Base-by-base conservation (phyloP, 2,797 vertebrate species). In the Gambelia wislizenii region DNA sequence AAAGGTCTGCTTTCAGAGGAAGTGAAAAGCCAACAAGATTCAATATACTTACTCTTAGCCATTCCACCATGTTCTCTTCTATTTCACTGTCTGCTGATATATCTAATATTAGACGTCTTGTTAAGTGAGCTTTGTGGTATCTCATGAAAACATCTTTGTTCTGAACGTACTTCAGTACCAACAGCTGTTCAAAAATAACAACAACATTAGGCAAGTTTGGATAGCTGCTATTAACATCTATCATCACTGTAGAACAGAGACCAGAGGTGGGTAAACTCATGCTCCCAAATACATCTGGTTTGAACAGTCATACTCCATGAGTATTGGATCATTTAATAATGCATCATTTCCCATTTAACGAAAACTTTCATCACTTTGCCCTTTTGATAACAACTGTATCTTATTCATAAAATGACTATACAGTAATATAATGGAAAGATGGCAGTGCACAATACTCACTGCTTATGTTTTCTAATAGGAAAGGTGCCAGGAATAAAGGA, bases 91-190 rank as follows among this genome's bases (percentile, higher is more conserved):
- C 99, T 0, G 99, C 99, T 7, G 99, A 99, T 95, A 99, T 99
- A 97, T 99, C 99, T 93, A 99, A 94, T 97, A 99, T 99, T 94
- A 99, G 98, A 59, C 99, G 98, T 27, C 99, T 97, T 33, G 99
- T 99, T 95, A 99, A 97, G 90, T 99, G 99, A 93, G 99, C 99
- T 98, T 99, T 99, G 96, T 99, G 99, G 88, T 99, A 99, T 52
- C 99, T 97, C 99, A 99, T 99, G 96, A 99, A 99, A 91, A 99
- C 99, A 33, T 99, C 99, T 97, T 99, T 99, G 96, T 99, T 99
- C 96, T 99, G 99, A 93, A 99, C 99, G 36, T 99, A 99, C 93
- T 99, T 99, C 94, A 99, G 97, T 94, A 99, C 99, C 94, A 99
- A 96, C 90, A 99, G 97, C 99, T 99, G 97, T 89, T 2, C 92